Evolutionary conservation across 2,113 vertebrate species (phyloP).

Genomic region (Orientallactaga bullata): DNA sequence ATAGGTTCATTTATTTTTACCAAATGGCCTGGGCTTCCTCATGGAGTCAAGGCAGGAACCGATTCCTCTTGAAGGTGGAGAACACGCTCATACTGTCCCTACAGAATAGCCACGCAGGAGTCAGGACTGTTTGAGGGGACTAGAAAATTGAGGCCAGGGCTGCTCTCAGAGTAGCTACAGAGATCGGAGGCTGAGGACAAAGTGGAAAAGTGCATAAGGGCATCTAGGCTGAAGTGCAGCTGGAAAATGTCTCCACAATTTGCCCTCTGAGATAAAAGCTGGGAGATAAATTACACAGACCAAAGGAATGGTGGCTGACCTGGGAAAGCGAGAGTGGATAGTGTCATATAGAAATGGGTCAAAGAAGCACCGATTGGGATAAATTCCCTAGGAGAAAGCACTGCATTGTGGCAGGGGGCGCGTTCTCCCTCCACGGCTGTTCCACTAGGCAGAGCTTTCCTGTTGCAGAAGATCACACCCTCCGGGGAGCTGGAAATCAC

Average conservation of each 20-base stretch:
- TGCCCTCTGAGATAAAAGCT: not conserved
- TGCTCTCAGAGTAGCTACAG: not conserved
- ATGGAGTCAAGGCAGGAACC: not conserved
- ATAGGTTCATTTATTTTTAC: not conserved
- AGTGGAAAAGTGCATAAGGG: not conserved
- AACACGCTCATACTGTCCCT: not conserved
- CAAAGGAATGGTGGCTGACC: not conserved
- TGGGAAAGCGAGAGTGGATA: not conserved
- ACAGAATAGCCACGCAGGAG: not conserved
- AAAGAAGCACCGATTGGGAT: not conserved
- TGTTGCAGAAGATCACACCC: not conserved
- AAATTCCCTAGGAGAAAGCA: not conserved
- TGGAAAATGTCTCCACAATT: not conserved
- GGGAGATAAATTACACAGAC: not conserved
- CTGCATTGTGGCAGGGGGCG: not conserved
- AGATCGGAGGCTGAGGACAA: not conserved
- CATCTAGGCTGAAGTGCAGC: not conserved
- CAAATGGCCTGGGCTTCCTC: not conserved
- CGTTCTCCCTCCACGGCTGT: not conserved
- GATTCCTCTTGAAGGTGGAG: not conserved
- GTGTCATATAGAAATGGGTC: not conserved
- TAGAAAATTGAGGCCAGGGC: not conserved
- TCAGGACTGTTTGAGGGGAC: not conserved
- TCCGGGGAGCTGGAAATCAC: not conserved
- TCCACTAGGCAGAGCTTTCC: not conserved